phyloP scores from a whole-genome alignment of 2,113 vertebrate species.

The Telmatochromis brachygnathus region DNA sequence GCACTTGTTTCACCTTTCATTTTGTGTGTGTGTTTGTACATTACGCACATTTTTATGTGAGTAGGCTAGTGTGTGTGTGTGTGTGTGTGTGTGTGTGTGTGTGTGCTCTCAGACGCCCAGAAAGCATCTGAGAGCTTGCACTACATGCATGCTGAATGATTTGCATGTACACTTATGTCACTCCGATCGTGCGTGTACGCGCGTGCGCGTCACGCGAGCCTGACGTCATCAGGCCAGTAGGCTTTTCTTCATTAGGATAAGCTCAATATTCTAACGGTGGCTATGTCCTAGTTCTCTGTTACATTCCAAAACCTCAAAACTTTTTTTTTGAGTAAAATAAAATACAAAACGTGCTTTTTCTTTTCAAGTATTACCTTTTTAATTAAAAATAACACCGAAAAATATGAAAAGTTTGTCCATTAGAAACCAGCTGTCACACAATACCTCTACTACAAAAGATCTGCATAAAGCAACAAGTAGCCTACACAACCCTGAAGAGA shows the following conservation, averaged over 20 bases:
- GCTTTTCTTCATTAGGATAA: background rate
- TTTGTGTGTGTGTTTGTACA: background rate
- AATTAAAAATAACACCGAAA: constrained; percentile 86
- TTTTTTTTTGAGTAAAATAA: background rate
- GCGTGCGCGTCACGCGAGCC: background rate
- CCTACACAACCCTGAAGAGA: constrained; percentile 93
- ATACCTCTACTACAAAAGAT: constrained; percentile 98
- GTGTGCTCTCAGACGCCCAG: background rate
- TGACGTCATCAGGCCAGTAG: background rate
- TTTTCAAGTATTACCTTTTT: constrained; percentile 80
- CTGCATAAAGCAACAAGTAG: constrained; percentile 91
- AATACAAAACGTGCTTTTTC: background rate
- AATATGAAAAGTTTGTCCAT: constrained; percentile 92
- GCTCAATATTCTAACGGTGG: background rate
- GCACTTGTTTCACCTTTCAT: background rate
- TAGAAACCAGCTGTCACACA: constrained; percentile 89
- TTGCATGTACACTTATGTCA: background rate
- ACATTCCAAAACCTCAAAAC: background rate
- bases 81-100: background rate
- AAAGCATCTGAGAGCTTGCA: background rate
- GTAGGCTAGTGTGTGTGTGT: background rate
- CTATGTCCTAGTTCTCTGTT: background rate
- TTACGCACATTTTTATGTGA: background rate
- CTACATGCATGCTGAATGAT: background rate
- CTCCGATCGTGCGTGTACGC: background rate